Base-by-base conservation (phyloP, 2,888 invertebrate genomes). In the Synanthedon andrenaeformis region DNA sequence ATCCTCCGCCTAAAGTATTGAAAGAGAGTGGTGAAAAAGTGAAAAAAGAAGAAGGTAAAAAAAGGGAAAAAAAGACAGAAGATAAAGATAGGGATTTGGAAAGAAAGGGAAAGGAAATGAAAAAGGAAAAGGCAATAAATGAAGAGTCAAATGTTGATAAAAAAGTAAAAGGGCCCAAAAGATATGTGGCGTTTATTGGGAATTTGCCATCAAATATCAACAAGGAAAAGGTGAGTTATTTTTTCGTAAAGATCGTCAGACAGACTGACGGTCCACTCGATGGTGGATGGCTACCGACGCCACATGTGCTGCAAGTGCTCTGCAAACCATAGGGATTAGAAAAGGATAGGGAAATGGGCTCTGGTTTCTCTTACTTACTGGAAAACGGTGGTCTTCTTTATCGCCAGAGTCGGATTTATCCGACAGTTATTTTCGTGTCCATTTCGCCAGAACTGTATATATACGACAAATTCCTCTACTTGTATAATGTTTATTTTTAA, bases 131-230 rank as follows among this genome's bases (percentile, higher is more conserved):
- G 13, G 54, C 42, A 14, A 53, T 59, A 55, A 48, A 53, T 17
- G 52, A 49, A 23, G 54, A 51, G 14, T 41, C 6, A 59, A 64
- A 48, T 62, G 60, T 53, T 12, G 57, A 56, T 14, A 4, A 52
- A 51, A 74, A 74, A 60, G 60, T 63, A 1, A 79, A 74, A 55
- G 79, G 82, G 0, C 76, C 81, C 0, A 87, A 86, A 57, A 70
- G 88, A 77, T 88, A 87, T 74, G 80, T 88, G 2, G 86, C 85
- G 19, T 88, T 88, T 63, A 58, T 88, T 41, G 88, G 88, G 0
- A 88, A 88, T 58, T 62, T 88, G 28, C 82, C 87, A 0, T 61
- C 77, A 13, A 72, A 76, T 58, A 59, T 81, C 50, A 64, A 69
- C 54, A 81, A 79, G 55, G 78, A 81, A 49, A 75, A 69, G 70